Conservation (phyloP, 2,797 vertebrate species). For the Sebastiscus albofasciatus region DNA sequence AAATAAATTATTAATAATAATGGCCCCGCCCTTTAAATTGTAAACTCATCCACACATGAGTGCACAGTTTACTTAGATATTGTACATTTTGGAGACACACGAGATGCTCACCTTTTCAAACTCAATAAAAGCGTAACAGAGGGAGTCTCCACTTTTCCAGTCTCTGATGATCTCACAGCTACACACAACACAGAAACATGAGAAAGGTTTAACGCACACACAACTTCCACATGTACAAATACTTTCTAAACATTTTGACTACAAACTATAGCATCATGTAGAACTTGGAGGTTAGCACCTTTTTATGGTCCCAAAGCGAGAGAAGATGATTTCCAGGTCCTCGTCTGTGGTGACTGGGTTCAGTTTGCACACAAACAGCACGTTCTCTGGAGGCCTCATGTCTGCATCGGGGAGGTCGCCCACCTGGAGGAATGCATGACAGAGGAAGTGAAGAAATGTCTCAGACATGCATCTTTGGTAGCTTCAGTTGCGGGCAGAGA, state of each 20-base stretch:
- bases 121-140: conserved; percentile 98
- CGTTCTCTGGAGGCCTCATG: conserved; percentile 93
- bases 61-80: neutral
- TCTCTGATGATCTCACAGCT: conserved; percentile 99
- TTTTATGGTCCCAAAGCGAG: conserved; percentile 93
- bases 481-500: neutral
- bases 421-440: conserved; percentile 80
- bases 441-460: neutral
- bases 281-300: conserved; percentile 76
- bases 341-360: conserved; percentile 98
- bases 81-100: neutral
- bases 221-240: neutral
- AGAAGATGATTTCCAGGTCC: conserved; percentile 98
- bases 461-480: neutral
- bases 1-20: neutral
- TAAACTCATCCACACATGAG: neutral
- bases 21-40: neutral
- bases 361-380: conserved; percentile 97
- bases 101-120: conserved; percentile 92
- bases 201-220: neutral
- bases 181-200: conserved; percentile 38
- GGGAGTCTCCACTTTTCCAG: conserved; percentile 95
- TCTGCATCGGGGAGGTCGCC: conserved; percentile 96
- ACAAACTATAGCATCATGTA: neutral
- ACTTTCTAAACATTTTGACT: neutral